Evolutionary conservation across 2,113 vertebrate species (phyloP), one percentile per base, ranked within the genome.

Genomic region (Siphamia tubifer): DNA sequence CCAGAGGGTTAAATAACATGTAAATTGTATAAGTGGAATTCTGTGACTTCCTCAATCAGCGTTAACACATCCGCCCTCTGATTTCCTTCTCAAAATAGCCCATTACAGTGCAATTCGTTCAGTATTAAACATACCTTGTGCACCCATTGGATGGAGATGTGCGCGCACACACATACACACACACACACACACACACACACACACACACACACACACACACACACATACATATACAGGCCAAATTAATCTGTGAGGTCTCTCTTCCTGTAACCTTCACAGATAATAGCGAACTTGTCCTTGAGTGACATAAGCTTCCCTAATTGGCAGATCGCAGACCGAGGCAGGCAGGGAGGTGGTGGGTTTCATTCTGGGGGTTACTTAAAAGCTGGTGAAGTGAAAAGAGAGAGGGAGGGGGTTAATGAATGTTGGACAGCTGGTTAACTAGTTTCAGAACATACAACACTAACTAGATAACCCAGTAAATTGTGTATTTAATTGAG

Each of bases 281-380:
- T 73, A 79, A 68, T 47, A 23, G n/a, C 65, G 15, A n/a, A 13
- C n/a, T 9, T 60, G 43, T 66, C 65, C 60, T 65, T 72, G 45
- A 62, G 36, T 74, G 68, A 54, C 69, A 70, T 19, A 15, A 19
- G 11, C 31, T 9, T 34, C 54, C 30, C 4, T 72, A 68, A 72
- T 76, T 65, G 71, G 35, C 63, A 19, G 42, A 73, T 62, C 13
- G 42, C 35, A 58, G 66, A 74, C 52, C 17, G 64, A 40, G 53
- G 15, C 30, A 39, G 53, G 13, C 24, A 40, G 2, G 8, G 34
- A 39, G 28, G 17, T 13, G 12, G n/a, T 35, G 36, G 24, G 30
- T 13, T 42, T 40, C 16, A 9, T 19, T 19, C n/a, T 12, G 23
- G 43, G 51, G 27, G 27, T 70, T 56, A 61, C 54, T 80, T 71